Conservation (phyloP, 2,113 vertebrate genomes). For the Pollimyrus isidori region DNA sequence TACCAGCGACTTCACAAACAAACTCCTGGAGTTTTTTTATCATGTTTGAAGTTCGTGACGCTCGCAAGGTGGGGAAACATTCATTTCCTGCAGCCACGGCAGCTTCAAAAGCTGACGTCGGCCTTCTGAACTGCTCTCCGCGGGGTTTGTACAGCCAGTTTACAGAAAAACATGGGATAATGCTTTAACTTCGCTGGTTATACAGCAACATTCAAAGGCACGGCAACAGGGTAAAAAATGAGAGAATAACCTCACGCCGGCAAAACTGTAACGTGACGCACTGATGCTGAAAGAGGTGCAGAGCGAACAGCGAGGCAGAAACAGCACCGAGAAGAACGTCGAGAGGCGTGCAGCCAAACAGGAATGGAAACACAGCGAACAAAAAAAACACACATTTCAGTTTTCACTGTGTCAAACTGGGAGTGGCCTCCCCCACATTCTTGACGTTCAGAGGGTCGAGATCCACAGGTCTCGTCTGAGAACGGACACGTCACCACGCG, state of each 20-base stretch:
- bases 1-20: background rate
- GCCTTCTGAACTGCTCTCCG: background rate
- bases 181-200: background rate
- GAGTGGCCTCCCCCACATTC: slow-evolving; percentile 33
- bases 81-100: background rate
- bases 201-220: slow-evolving; percentile 8
- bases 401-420: slow-evolving; percentile 16
- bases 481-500: background rate
- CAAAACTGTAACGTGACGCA: background rate
- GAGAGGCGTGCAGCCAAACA: background rate
- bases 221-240: background rate
- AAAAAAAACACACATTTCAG: slow-evolving; percentile 19
- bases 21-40: background rate
- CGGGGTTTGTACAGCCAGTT: background rate
- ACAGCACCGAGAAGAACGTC: background rate
- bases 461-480: slow-evolving; percentile 5
- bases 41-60: background rate
- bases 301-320: background rate
- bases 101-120: background rate
- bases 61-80: background rate
- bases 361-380: background rate
- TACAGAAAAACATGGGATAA: background rate
- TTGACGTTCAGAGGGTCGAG: slow-evolving; percentile 3
- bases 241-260: background rate
- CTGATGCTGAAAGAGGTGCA: too few species aligned